Percentiles rank a stretch among this genome's conserved stretches.
Evolutionary conservation across 2,888 invertebrate species (phyloP).

Genomic region (Tenthredo amoena): DNA sequence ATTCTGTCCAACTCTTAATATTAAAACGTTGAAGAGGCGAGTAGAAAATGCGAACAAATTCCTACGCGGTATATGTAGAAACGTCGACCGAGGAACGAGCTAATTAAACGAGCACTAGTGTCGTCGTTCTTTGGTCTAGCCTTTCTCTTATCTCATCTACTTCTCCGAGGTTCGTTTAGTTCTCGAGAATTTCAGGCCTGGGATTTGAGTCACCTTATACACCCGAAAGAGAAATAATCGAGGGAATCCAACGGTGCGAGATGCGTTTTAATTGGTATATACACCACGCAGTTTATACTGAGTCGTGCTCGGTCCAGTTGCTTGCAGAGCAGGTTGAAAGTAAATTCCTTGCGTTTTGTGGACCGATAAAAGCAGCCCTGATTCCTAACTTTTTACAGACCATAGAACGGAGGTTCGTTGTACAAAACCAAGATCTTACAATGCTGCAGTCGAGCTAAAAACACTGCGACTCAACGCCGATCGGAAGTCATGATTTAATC

Average conservation of each 20-base stretch:
- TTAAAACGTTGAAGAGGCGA: background rate
- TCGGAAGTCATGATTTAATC: background rate
- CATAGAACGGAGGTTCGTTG: background rate
- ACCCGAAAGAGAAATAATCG: background rate
- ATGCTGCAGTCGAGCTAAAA: background rate
- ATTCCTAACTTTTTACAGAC: background rate
- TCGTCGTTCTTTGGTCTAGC: conserved; percentile 14
- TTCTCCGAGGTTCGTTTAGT: background rate
- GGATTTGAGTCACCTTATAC: background rate
- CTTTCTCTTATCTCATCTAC: conserved; percentile 25
- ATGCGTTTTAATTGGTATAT: conserved; percentile 4
- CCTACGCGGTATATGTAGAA: background rate
- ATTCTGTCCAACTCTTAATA: background rate
- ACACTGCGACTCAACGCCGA: background rate
- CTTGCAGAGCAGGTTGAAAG: background rate
- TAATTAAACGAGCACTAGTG: conserved; percentile 19
- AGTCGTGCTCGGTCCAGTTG: background rate
- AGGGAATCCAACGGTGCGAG: background rate
- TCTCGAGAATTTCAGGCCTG: background rate
- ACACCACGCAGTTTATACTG: background rate
- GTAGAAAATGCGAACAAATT: background rate
- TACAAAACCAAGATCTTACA: background rate
- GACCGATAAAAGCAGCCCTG: background rate
- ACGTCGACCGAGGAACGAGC: conserved; percentile 12
- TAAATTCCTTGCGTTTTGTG: conserved; percentile 11